Evolutionary conservation across 2,888 invertebrate genomes (phyloP), one percentile per base, ranked within the genome.

Genomic region (Ferdinandea cuprea): DNA sequence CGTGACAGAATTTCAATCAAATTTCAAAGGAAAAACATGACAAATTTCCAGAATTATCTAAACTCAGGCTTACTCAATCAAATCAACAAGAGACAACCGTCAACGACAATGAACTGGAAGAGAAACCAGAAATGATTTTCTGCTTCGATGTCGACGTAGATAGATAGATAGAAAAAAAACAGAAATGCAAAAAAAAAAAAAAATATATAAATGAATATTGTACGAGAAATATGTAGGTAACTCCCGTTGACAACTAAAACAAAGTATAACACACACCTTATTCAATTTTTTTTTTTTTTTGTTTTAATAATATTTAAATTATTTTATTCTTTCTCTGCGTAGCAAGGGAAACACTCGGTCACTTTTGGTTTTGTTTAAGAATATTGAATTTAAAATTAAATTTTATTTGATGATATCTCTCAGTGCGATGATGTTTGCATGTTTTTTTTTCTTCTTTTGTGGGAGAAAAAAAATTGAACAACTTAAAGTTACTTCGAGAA

Each of bases 401-500:
- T 30, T 61, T 58, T 50, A 58, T 69, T 32, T 44, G 13, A 19
- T 46, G 19, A 42, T 40, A 25, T 11, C 58, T 74, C 48, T 73
- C 35, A 73, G 52, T 54, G 40, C 15, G 46, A 56, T 35, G 71
- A 74, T 68, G 65, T 77, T 72, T 50, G 65, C 13, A 68, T 73
- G 61, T 63, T 66, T 74, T 83, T 83, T 83, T 63, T 25, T 50
- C 35, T 42, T 63, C 73, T 21, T n/a, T n/a, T n/a, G n/a, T n/a
- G n/a, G n/a, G n/a, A n/a, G n/a, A 56, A 56, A 66, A 83, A 81
- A 78, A 68, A 78, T 78, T 58, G 50, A 78, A 73, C 72, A 84
- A 84, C 59, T 71, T 76, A 48, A 44, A 69, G 50, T 61, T 69
- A 71, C 58, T 76, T 77, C 63, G 80, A 69, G 80, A 69, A 80